Base-by-base conservation (phyloP, 2,888 invertebrate species). In the Heliconius sara region DNA sequence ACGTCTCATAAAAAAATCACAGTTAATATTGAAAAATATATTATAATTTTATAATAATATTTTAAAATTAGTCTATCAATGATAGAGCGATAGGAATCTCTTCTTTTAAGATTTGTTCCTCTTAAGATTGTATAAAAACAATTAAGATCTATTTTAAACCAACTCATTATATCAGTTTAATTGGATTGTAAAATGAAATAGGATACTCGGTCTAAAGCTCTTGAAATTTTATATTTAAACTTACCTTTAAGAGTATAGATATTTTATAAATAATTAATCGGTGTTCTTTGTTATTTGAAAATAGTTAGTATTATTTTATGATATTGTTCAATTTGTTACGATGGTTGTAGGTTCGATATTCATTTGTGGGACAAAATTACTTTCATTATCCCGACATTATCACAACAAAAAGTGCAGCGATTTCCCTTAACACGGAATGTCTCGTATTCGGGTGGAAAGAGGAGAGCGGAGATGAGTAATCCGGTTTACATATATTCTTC, bases 101-200 rank as follows among this genome's bases (percentile, higher is more conserved):
- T 16, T 70, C 16, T 6, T 43, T 70, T 19, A 70, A 52, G 52
- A 52, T 19, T 52, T 19, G 68, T 39, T 43, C 39, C 43, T 70
- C 25, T 70, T 16, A 70, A 70, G 70, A 43, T 25, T 47, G 25
- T 74, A 65, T 74, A 74, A 70, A 30, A 77, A 77, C 68, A 76
- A 77, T 77, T 68, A 43, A 70, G 39, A 70, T 60, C 68, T 34
- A 16, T 68, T 77, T 70, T 22, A 70, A 70, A 60, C 60, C 57
- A 77, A 39, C 68, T 77, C 70, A 77, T 77, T 77, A 77, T 76
- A 16, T 43, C 43, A 22, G 39, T 39, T 77, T 77, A 77, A 77
- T 77, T 70, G 76, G 76, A 77, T 77, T 77, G 30, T 70, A 68
- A 25, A 22, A 71, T 52, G 52, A 73, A 47, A 52, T 43, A 73